Conservation (phyloP, 2,113 vertebrate species). For the Grantiella picta region DNA sequence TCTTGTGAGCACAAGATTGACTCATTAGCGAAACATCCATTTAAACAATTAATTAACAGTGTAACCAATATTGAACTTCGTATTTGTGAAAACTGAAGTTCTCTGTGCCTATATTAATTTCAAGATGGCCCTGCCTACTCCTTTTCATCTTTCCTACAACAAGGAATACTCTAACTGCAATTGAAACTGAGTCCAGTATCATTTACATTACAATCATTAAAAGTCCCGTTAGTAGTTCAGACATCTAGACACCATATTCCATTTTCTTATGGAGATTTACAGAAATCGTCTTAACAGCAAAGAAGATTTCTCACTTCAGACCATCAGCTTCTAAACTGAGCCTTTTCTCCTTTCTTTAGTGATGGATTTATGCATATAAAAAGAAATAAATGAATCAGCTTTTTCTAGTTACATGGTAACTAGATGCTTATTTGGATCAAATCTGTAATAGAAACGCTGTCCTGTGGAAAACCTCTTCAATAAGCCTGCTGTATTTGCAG, state of each 20-base stretch:
- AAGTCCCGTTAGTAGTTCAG: slow-evolving; percentile 11
- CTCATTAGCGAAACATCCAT: background rate
- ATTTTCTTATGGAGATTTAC: slow-evolving; percentile 50
- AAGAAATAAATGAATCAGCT: slow-evolving; percentile 63
- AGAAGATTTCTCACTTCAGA: slow-evolving; percentile 50
- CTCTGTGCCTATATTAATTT: background rate
- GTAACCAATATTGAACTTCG: background rate
- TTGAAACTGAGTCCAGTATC: background rate
- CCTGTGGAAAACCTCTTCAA: background rate
- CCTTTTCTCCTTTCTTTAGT: background rate
- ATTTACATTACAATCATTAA: slow-evolving; percentile 19
- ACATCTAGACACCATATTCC: slow-evolving; percentile 26
- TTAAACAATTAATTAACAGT: slow-evolving; percentile 23
- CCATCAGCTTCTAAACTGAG: slow-evolving; percentile 42
- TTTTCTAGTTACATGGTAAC: slow-evolving; percentile 37
- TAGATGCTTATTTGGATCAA: background rate
- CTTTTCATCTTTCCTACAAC: slow-evolving; percentile 44
- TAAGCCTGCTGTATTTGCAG: background rate
- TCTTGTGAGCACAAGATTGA: background rate
- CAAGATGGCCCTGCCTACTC: background rate
- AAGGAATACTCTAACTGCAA: slow-evolving; percentile 17
- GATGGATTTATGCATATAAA: slow-evolving; percentile 28
- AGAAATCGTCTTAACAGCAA: slow-evolving; percentile 64
- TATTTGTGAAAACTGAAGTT: slow-evolving; percentile 39
- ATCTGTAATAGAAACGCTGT: background rate